Conservation (phyloP, 2,113 vertebrate genomes). For the Ceyx melanurus region DNA sequence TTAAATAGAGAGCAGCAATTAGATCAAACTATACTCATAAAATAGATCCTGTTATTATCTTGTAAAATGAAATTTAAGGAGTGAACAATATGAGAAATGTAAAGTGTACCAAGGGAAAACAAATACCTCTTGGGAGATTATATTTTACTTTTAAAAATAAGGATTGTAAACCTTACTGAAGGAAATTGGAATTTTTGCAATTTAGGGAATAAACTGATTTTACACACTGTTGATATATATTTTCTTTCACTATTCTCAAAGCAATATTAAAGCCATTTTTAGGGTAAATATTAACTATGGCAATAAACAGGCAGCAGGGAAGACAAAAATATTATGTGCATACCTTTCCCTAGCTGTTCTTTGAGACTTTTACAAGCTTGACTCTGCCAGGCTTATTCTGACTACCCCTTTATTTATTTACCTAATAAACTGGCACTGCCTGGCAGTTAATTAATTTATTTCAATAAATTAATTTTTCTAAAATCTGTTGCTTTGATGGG, state of each 20-base stretch:
- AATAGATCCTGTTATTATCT: background rate
- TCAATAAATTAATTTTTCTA: background rate
- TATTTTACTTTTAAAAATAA: background rate
- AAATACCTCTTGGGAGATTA: background rate
- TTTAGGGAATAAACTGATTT: background rate
- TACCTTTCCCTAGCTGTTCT: background rate
- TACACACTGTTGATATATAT: background rate
- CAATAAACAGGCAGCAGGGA: background rate
- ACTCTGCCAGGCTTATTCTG: background rate
- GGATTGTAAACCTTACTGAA: background rate
- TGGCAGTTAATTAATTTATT: background rate
- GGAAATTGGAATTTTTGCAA: background rate
- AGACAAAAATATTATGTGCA: background rate
- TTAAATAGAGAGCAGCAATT: background rate
- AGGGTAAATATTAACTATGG: background rate
- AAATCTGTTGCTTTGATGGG: background rate
- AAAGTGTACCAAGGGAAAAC: background rate
- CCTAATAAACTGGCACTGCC: background rate
- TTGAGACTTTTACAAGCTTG: background rate
- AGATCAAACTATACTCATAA: background rate
- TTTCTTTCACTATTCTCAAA: background rate
- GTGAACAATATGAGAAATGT: background rate
- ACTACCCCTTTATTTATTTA: background rate
- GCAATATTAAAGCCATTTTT: background rate
- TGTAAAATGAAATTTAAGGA: constrained; percentile 3